Evolutionary conservation across 2,797 vertebrate species (phyloP).

Genomic region (Anniella stebbinsi): DNA sequence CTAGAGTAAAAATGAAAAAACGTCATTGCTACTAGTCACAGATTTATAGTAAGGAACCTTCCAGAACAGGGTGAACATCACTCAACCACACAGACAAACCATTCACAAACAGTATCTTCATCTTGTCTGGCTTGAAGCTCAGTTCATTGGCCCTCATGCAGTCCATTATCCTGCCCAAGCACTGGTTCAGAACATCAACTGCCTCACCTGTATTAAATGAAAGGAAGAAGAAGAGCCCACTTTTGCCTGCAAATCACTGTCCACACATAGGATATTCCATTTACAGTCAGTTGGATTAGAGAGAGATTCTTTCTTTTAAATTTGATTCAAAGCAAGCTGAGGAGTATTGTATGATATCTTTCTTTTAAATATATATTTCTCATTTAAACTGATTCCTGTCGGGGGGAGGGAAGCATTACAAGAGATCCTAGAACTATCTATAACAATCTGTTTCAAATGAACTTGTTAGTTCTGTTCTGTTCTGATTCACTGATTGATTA

Average conservation of each 20-base stretch:
- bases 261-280: neutral
- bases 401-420: neutral
- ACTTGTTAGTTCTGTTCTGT: neutral
- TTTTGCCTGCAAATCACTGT: neutral
- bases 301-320: neutral
- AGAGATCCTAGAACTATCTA: neutral
- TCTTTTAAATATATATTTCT: rapidly evolving
- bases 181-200: neutral
- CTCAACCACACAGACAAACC: neutral
- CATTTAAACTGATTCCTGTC: rapidly evolving
- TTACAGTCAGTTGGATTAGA: neutral
- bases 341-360: neutral
- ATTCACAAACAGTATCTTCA: neutral
- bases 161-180: neutral
- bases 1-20: too few species aligned
- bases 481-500: neutral
- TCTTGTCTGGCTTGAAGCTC: neutral
- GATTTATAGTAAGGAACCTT: too few species aligned
- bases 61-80: neutral
- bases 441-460: neutral
- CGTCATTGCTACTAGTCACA: too few species aligned
- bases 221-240: neutral
- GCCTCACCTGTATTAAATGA: neutral
- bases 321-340: neutral
- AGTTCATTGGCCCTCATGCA: neutral